Evolutionary conservation across 1,140 invertebrate genomes (phyloP), one percentile per base, ranked within the genome.

Genomic region (Anagrus nilaparvatae): DNA sequence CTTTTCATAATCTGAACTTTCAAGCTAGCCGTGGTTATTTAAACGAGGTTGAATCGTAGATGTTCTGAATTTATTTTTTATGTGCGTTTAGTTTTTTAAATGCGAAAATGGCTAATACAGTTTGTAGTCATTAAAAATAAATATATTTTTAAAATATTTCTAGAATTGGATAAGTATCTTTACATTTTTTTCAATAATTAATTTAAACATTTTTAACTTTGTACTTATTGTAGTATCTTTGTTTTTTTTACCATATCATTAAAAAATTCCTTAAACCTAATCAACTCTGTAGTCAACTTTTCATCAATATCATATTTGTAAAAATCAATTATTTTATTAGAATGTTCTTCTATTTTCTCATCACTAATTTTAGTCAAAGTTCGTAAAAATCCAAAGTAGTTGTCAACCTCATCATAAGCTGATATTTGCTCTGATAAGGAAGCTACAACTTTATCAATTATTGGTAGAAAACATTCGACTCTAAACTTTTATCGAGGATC

Each of bases 401-500:
- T 38, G 20, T 32, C 39, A 14, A 31, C 42, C 5, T 41, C 4
- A 34, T 44, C 39, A 34, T 48, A 48, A 10, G 40, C 45, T 8
- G 29, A 25, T 10, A 42, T n/a, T n/a, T 18, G 14, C 37, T 44
- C 37, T 27, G 28, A 9, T 18, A 49, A 40, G 6, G 40, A 45
- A 27, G 20, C 20, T 16, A 35, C 1, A 8, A 45, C 29, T 12
- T 49, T 24, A 29, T 49, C 40, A 27, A 43, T 46, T 21, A 46
- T 23, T 1, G 44, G 37, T 13, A 45, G 31, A 25, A 41, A 51
- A 33, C 31, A 40, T 39, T 49, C 24, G 8, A 44, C n/a, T 4
- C 18, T 40, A 32, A 52, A 49, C 44, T 42, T 37, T 35, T n/a
- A n/a, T n/a, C 29, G 24, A 46, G 42, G 47, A n/a, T 21, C 19